Evolutionary conservation across 2,113 vertebrate species (phyloP).

Genomic region (Aviceda subcristata): DNA sequence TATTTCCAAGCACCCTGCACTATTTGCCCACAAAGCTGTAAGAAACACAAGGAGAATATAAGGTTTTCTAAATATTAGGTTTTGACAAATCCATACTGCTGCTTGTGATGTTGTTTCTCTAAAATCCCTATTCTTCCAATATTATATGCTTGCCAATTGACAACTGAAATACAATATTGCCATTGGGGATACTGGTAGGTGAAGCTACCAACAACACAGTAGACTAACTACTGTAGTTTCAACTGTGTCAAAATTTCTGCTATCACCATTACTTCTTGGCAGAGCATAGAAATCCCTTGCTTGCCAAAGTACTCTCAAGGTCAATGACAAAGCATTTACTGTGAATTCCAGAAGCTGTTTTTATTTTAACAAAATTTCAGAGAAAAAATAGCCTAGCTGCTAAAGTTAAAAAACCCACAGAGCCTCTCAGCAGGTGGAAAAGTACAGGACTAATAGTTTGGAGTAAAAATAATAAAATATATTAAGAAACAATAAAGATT

Average conservation of each 20-base stretch:
- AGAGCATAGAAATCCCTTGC: neutral
- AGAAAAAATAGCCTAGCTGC: neutral
- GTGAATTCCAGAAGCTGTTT: neutral
- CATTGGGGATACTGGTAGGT: neutral
- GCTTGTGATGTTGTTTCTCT: neutral
- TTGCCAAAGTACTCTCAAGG: constrained; percentile 32
- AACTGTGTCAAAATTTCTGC: constrained; percentile 2
- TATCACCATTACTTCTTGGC: constrained; percentile 23
- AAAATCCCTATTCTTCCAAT: neutral
- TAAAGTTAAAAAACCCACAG: neutral
- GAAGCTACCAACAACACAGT: neutral
- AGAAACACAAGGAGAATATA: neutral
- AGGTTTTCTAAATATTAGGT: neutral
- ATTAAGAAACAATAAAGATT: neutral
- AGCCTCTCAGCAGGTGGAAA: neutral
- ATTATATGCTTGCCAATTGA: neutral
- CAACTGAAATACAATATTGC: neutral
- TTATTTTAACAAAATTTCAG: constrained; percentile 17
- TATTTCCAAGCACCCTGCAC: neutral
- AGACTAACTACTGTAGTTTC: neutral
- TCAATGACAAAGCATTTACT: constrained; percentile 13
- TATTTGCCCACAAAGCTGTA: neutral
- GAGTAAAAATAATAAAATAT: neutral
- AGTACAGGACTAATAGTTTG: neutral
- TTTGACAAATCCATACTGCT: neutral